Evolutionary conservation across 2,113 vertebrate genomes (phyloP).

Genomic region (Muntiacus reevesi): DNA sequence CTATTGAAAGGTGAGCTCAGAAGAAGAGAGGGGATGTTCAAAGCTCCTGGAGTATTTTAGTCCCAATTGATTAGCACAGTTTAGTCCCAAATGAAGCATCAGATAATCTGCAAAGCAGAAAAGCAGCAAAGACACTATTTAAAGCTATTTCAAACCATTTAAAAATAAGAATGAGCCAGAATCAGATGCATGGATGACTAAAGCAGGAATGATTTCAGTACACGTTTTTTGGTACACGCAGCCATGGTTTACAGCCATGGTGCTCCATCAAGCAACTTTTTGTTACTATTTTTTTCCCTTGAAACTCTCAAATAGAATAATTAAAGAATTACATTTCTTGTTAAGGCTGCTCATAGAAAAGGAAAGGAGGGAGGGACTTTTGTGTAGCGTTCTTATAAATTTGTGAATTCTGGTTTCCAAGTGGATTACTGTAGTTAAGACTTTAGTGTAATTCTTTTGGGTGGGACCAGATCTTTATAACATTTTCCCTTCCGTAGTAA

Average conservation of each 20-base stretch:
- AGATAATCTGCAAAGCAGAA: not conserved
- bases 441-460: not conserved
- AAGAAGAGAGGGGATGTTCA: not conserved
- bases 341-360: not conserved
- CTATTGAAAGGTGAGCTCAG: not conserved
- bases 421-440: not conserved
- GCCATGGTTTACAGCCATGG: not conserved
- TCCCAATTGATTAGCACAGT: not conserved
- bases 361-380: not conserved
- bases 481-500: not conserved
- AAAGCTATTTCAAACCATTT: not conserved
- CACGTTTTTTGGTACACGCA: fast-evolving
- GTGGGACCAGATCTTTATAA: not conserved
- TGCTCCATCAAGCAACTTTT: not conserved
- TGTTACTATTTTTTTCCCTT: not conserved
- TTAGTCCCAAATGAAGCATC: not conserved
- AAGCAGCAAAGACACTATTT: not conserved
- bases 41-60: not conserved
- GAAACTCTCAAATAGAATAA: not conserved
- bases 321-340: not conserved
- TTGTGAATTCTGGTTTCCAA: not conserved
- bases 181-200: not conserved
- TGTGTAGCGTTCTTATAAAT: not conserved
- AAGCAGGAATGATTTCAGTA: not conserved
- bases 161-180: not conserved